These are phyloP conservation scores for Cassiopea andromeda DNA, from an alignment of 30 jellyfish, hydroid and myxozoan species.

Conservation along the genomic window DNA sequence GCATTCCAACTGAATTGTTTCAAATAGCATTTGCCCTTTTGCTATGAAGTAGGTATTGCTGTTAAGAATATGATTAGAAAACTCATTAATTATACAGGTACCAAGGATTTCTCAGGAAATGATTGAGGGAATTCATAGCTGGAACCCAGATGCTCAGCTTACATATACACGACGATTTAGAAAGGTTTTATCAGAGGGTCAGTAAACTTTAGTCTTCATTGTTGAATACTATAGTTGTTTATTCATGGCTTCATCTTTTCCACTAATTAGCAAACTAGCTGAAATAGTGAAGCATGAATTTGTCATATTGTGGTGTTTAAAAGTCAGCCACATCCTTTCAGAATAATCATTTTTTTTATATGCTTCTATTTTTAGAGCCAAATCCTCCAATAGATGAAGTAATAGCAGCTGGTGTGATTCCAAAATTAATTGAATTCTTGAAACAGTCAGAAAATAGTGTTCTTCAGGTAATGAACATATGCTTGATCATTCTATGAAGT, in stretches of 20 bases:
- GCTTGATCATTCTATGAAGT: too few species aligned
- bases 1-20: too few species aligned
- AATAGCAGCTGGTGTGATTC: slow-evolving; percentile 89
- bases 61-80: too few species aligned
- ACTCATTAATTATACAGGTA: slow-evolving; percentile 4
- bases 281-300: too few species aligned
- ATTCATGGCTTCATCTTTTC: too few species aligned
- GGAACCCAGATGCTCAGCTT: slow-evolving; percentile 70
- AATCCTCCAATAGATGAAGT: slow-evolving; percentile 97
- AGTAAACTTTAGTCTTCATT: not conserved
- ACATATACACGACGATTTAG: slow-evolving; percentile 86
- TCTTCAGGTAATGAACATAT: slow-evolving; percentile 69
- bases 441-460: slow-evolving; percentile 81
- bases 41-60: too few species aligned
- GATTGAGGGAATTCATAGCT: slow-evolving; percentile 64
- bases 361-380: slow-evolving; percentile 72
- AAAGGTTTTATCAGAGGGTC: slow-evolving; percentile 89
- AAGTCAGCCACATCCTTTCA: too few species aligned
- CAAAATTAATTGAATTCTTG: slow-evolving; percentile 79
- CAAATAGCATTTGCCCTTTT: too few species aligned
- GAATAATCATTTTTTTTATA: too few species aligned
- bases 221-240: too few species aligned
- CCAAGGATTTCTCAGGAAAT: slow-evolving; percentile 61
- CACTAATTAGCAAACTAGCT: too few species aligned
- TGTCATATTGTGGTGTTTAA: too few species aligned